Evolutionary conservation across 1,140 invertebrate genomes (phyloP).

Genomic region (Trichonephila inaurata): DNA sequence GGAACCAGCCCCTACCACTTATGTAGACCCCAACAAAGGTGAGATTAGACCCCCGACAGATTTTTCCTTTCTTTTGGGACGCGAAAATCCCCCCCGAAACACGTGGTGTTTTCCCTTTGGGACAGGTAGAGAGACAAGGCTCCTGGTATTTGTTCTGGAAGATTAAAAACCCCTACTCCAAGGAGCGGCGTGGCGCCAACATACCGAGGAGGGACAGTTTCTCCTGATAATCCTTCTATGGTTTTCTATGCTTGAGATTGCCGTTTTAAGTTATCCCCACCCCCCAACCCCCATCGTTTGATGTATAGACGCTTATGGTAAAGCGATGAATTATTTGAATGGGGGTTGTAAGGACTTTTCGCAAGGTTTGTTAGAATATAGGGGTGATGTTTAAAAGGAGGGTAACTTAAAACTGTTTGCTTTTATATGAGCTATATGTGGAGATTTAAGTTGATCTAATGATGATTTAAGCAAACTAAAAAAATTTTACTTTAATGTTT

Average conservation of each 20-base stretch:
- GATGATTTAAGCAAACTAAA: too few species aligned
- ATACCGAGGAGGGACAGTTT: background rate
- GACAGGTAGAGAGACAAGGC: background rate
- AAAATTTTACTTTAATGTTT: too few species aligned
- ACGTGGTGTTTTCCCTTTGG: background rate
- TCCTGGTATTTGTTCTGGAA: background rate
- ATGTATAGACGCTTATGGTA: background rate
- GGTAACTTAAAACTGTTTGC: too few species aligned
- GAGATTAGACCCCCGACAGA: slow-evolving; percentile 23
- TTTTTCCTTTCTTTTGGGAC: background rate
- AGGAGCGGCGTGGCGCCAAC: background rate
- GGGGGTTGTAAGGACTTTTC: background rate
- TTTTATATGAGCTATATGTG: too few species aligned
- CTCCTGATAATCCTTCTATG: background rate
- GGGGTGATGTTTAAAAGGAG: too few species aligned
- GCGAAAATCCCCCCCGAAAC: background rate
- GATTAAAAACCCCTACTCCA: background rate
- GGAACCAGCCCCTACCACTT: slow-evolving; percentile 7
- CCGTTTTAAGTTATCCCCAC: background rate
- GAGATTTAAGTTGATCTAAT: too few species aligned
- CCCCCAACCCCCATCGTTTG: background rate
- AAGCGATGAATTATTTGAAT: slow-evolving; percentile 26
- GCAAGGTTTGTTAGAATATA: background rate
- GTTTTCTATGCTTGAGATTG: background rate
- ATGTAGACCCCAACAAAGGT: background rate